A percentile compares a stretch with the other conserved stretches of the same genome.
These are phyloP conservation scores for Leuctra nigra DNA, from an alignment of 2,888 invertebrate genomes.

Conservation along the genomic window DNA sequence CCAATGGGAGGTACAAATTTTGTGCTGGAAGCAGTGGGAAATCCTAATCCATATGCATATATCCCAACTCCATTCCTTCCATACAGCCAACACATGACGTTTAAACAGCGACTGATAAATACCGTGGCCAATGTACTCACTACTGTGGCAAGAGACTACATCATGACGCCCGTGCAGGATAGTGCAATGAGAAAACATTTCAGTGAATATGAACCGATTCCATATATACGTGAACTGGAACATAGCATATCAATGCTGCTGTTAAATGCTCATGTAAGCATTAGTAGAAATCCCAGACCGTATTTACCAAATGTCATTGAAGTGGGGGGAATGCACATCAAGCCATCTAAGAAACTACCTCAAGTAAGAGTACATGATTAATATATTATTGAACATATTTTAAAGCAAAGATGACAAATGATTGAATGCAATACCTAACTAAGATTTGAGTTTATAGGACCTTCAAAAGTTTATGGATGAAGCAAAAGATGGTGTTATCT, in stretches of 20 bases:
- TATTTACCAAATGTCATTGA: constrained; percentile 37
- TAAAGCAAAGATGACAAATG: background rate
- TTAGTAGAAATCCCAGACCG: constrained; percentile 37
- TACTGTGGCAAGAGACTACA: background rate
- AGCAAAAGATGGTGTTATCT: no score
- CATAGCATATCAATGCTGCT: background rate
- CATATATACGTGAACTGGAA: background rate
- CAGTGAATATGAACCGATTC: background rate
- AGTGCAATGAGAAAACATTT: constrained; percentile 3
- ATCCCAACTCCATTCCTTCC: constrained; percentile 31
- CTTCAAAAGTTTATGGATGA: no score
- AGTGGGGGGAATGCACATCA: constrained; percentile 35
- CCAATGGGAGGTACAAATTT: background rate
- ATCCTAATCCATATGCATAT: constrained; percentile 30
- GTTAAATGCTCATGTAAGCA: constrained; percentile 38
- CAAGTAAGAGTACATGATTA: constrained; percentile 31
- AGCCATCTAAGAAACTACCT: constrained; percentile 31
- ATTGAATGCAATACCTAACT: background rate
- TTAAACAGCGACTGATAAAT: constrained; percentile 32
- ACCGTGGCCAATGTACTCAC: constrained; percentile 19
- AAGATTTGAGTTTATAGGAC: no score
- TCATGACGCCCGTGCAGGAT: background rate
- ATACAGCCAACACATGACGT: constrained; percentile 26
- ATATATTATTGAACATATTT: no score
- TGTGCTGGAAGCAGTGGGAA: constrained; percentile 21